These are phyloP conservation scores for Odontamblyopus lacepedii DNA, from an alignment of 2,797 vertebrate genomes.

Conservation along the genomic window DNA sequence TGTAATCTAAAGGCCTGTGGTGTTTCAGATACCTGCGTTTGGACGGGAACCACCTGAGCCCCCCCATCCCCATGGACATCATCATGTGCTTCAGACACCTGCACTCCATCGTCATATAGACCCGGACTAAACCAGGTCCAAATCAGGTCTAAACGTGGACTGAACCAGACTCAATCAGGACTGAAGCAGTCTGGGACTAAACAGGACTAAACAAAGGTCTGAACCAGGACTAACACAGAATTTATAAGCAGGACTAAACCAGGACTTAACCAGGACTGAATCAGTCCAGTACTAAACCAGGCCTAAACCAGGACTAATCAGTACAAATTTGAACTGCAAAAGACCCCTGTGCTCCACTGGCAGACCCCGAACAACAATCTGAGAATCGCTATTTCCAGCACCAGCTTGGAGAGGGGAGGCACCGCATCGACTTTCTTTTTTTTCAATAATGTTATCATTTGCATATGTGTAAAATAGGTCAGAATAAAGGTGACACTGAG, in stretches of 20 bases:
- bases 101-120: constrained; percentile 89
- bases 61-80: constrained; percentile 90
- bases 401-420: not conserved
- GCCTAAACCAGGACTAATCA: not conserved
- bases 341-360: not conserved
- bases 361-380: too few species aligned
- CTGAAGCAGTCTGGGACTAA: not conserved
- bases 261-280: not conserved
- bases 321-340: constrained; percentile 1
- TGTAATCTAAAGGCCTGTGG: not conserved
- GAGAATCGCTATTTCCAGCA: too few species aligned
- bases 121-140: not conserved
- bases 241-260: not conserved
- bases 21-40: constrained; percentile 86
- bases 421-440: constrained; percentile 21
- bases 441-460: constrained; percentile 24
- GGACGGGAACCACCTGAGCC: constrained; percentile 91
- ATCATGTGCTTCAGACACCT: constrained; percentile 97
- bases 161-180: not conserved
- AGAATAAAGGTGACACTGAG: constrained; percentile 71
- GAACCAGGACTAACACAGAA: not conserved
- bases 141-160: not conserved
- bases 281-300: not conserved
- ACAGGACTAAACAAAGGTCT: not conserved
- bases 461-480: constrained; percentile 43